Evolutionary conservation across 2,797 vertebrate genomes (phyloP).

Genomic region (Darevskia nairensis): DNA sequence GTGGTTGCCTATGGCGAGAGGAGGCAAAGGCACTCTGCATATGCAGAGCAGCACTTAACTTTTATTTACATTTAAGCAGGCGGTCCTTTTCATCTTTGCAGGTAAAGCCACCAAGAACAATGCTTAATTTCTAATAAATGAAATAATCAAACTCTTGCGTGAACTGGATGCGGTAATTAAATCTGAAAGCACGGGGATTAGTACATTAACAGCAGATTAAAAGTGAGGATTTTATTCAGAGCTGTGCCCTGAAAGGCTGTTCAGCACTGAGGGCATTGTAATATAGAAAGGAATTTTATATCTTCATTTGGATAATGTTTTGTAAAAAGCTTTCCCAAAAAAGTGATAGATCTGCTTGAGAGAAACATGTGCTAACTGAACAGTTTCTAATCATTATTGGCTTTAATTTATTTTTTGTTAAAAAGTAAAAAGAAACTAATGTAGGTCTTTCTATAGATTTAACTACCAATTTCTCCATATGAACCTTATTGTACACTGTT

Average conservation of each 20-base stretch:
- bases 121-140: neutral
- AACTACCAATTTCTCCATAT: neutral
- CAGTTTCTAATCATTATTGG: neutral
- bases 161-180: constrained; percentile 10
- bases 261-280: neutral
- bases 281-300: neutral
- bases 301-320: neutral
- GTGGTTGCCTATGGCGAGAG: too few species aligned
- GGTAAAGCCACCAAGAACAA: constrained; percentile 44
- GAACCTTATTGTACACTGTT: neutral
- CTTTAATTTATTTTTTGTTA: neutral
- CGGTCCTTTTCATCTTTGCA: constrained; percentile 18
- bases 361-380: neutral
- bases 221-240: constrained; percentile 8
- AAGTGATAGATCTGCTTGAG: neutral
- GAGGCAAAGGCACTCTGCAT: neutral
- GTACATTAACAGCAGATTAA: constrained; percentile 7
- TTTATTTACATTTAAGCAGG: too few species aligned
- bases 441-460: neutral
- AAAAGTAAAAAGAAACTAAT: neutral
- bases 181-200: constrained; percentile 21
- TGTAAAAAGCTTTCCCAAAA: neutral
- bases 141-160: constrained; percentile 1
- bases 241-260: neutral
- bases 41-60: constrained; percentile 41